A percentile compares a stretch with the other conserved stretches of the same genome.
Conservation (phyloP, 2,113 vertebrate genomes). For the Equus przewalskii region DNA sequence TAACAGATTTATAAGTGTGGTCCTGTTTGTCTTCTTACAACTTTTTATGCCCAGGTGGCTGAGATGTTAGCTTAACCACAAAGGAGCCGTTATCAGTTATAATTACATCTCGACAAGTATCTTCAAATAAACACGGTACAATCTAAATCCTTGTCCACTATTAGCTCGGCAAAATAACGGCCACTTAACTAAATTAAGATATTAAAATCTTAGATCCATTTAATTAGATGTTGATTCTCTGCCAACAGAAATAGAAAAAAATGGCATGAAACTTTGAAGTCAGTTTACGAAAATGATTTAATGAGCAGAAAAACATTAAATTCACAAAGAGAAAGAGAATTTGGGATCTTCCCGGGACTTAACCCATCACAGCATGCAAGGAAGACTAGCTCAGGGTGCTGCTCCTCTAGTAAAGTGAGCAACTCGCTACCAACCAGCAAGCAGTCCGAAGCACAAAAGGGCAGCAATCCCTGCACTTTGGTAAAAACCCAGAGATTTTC, state of each 20-base stretch:
- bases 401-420: too few relatives aligned
- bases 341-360: background rate
- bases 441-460: background rate
- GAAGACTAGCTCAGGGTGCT: background rate
- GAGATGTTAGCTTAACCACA: constrained; percentile 45
- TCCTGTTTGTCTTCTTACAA: background rate
- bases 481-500: background rate
- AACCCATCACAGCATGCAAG: background rate
- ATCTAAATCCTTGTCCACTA: background rate
- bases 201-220: constrained; percentile 35
- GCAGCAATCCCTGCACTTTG: too few relatives aligned
- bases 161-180: background rate
- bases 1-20: background rate
- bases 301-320: background rate
- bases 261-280: background rate
- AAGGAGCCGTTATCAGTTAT: constrained; percentile 45
- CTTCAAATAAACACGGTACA: background rate
- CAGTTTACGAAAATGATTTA: background rate
- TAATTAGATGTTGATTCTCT: background rate
- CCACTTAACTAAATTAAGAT: constrained; percentile 34
- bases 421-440: background rate
- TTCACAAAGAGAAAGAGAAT: background rate
- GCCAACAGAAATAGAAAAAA: background rate
- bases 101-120: background rate
- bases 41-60: constrained; percentile 64